Evolutionary conservation across 2,888 invertebrate species (phyloP).

Genomic region (Philhelius pedissequus): DNA sequence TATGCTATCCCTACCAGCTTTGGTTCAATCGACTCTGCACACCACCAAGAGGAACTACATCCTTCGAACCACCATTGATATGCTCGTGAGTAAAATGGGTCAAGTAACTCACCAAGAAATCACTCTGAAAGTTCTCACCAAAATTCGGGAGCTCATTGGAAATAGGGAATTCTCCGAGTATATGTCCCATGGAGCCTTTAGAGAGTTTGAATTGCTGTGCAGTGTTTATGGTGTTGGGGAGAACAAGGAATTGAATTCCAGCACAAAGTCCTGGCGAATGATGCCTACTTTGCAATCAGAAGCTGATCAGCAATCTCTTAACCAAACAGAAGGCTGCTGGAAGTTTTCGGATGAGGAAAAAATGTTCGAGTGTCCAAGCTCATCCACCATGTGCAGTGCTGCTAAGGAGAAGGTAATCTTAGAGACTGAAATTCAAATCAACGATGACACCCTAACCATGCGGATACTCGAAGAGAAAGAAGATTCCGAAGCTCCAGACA

Average conservation of each 20-base stretch:
- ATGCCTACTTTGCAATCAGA: slow-evolving; percentile 61
- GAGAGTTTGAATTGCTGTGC: slow-evolving; percentile 82
- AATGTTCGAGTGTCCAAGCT: slow-evolving; percentile 64
- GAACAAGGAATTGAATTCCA: slow-evolving; percentile 43
- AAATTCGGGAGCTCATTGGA: slow-evolving; percentile 85
- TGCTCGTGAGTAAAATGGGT: slow-evolving; percentile 81
- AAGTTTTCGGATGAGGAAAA: slow-evolving; percentile 70
- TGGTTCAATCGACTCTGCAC: slow-evolving; percentile 81
- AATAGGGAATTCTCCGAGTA: slow-evolving; percentile 83
- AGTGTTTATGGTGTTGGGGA: slow-evolving; percentile 80
- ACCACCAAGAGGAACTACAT: slow-evolving; percentile 80
- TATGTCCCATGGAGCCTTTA: slow-evolving; percentile 79
- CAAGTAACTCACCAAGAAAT: slow-evolving; percentile 84
- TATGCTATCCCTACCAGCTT: slow-evolving; percentile 83
- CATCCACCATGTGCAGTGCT: slow-evolving; percentile 17
- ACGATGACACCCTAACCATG: slow-evolving; percentile 90
- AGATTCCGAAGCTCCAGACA: slow-evolving; percentile 71
- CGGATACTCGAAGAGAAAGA: slow-evolving; percentile 85
- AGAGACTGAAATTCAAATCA: slow-evolving; percentile 90
- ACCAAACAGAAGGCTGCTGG: slow-evolving; percentile 69
- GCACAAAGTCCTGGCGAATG: slow-evolving; percentile 52
- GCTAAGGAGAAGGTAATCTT: slow-evolving; percentile 85
- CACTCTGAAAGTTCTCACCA: slow-evolving; percentile 84
- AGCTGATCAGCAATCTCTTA: background rate
- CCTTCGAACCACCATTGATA: slow-evolving; percentile 80